Evolutionary conservation across 2,113 vertebrate genomes (phyloP), one percentile per base, ranked within the genome.

Genomic region (Platichthys flesus): DNA sequence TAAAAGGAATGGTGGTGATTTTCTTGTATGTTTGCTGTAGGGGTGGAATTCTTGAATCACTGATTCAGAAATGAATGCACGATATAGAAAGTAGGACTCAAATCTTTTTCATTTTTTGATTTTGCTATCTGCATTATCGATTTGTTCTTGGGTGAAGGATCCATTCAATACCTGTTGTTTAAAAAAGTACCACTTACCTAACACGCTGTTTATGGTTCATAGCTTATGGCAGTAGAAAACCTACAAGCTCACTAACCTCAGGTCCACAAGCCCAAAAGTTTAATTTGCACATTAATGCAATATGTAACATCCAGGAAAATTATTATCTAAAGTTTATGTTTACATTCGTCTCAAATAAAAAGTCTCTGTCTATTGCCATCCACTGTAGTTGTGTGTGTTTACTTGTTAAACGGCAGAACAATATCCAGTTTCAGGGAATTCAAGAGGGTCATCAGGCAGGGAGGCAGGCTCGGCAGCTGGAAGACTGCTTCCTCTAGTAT

Each of bases 401-500:
- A 51, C 5, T 55, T 4, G 12, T 56, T 9, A 16, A 78, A 9
- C 63, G 6, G 31, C 31, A 76, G 73, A 81, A 73, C 24, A 76
- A 58, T 77, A 84, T 88, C 75, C 13, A 71, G 66, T 89, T 83
- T 79, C 79, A 67, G 28, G 49, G 26, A 51, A 60, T 52, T 79
- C 47, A 2, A 37, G 42, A 42, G 28, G 4, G 9, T 81, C 78
- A 77, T 62, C 74, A 80, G 80, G 51, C 54, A 28, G 28, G 28
- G 61, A 55, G 59, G 56, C 18, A 3, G 55, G 35, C 40, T 28
- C 2, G 15, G 77, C 82, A 88, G 87, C 76, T 86, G 83, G 67
- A 58, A 10, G 62, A 71, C 65, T 85, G 7, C 69, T 78, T 87
- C 72, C 71, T 85, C 16, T 84, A 85, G 79, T 87, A 78, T 90